Evolutionary conservation across 1,140 invertebrate genomes (phyloP).

Genomic region (Palaemon carinicauda): DNA sequence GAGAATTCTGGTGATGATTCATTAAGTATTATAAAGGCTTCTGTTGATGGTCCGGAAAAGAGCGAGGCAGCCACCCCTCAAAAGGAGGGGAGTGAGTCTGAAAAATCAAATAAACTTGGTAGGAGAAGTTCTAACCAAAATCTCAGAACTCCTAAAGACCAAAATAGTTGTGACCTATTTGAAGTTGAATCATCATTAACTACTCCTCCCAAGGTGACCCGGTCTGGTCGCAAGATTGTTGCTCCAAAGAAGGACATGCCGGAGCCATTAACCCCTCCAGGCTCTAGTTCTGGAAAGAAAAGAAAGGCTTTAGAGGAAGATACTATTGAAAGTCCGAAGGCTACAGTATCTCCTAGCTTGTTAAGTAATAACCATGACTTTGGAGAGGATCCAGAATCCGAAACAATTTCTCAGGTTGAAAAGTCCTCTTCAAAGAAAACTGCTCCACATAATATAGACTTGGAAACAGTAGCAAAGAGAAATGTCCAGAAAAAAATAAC

Average conservation of each 20-base stretch:
- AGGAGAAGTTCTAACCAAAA: background rate
- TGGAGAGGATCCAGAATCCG: background rate
- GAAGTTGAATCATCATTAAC: no score
- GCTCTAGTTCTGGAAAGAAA: background rate
- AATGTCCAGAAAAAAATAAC: conserved; percentile 42
- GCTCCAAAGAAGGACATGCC: conserved; percentile 59
- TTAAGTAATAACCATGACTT: background rate
- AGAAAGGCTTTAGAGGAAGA: background rate
- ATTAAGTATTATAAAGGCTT: no score
- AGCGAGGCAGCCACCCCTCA: background rate
- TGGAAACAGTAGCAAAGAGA: background rate
- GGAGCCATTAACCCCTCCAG: conserved; percentile 57
- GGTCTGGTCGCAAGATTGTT: conserved; percentile 57
- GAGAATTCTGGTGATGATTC: no score
- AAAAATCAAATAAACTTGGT: background rate
- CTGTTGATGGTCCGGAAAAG: no score
- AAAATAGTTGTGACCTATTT: background rate
- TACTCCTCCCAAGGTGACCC: conserved; percentile 53
- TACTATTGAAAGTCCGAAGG: background rate
- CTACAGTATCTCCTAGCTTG: background rate
- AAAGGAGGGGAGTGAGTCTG: background rate
- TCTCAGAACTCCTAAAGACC: background rate
- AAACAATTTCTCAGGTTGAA: no score
- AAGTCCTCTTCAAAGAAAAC: background rate
- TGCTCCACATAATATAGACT: background rate